Evolutionary conservation across 2,888 invertebrate genomes (phyloP).

Genomic region (Brenthis hecate): DNA sequence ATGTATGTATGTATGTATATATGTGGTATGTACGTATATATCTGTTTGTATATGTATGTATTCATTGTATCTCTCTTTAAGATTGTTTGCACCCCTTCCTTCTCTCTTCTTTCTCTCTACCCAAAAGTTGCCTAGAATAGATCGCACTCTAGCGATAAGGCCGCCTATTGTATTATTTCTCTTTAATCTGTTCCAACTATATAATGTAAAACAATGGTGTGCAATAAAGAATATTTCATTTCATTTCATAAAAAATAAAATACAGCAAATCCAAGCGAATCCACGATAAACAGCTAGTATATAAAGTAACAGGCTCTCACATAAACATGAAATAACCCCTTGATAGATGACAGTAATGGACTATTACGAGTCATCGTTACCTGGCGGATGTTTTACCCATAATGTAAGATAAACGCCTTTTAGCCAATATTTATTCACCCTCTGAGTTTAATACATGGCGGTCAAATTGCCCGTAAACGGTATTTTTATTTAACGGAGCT

Average conservation of each 20-base stretch:
- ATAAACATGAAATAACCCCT: constrained; percentile 13
- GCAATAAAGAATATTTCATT: no score
- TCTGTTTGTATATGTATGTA: no score
- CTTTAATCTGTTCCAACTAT: no score
- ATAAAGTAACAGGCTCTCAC: neutral
- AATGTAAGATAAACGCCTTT: constrained; percentile 27
- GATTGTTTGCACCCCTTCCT: no score
- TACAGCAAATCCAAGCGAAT: neutral
- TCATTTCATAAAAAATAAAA: neutral
- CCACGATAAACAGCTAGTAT: neutral
- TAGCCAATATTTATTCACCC: constrained; percentile 23
- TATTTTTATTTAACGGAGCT: constrained; percentile 5
- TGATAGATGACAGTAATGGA: constrained; percentile 33
- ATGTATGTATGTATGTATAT: no score
- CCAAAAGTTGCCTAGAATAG: no score
- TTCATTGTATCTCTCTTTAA: no score
- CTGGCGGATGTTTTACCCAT: constrained; percentile 33
- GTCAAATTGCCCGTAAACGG: constrained; percentile 15
- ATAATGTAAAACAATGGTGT: no score
- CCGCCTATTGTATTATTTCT: no score
- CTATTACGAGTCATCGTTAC: constrained; percentile 33
- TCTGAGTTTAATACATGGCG: constrained; percentile 17
- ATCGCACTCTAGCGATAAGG: no score
- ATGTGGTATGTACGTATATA: no score
- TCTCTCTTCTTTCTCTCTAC: no score